Evolutionary conservation across 1,140 invertebrate species (phyloP).

Genomic region (Cardiocondyla obscurior): DNA sequence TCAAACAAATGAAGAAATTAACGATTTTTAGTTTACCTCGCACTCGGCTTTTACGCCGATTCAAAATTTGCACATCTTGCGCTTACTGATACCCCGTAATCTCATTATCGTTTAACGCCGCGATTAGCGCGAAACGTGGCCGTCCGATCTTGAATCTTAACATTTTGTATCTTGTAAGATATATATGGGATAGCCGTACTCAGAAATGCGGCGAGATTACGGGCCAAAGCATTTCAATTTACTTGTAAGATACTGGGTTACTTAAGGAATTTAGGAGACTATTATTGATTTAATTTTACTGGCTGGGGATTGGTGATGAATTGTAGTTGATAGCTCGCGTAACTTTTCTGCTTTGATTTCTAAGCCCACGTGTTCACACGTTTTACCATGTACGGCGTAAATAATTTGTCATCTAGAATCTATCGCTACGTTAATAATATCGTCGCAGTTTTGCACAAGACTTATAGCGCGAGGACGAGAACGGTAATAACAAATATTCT

Average conservation of each 20-base stretch:
- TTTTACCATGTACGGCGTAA: not conserved
- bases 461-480: not conserved
- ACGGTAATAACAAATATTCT: not conserved
- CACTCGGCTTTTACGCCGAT: not conserved
- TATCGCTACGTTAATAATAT: not conserved
- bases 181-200: not conserved
- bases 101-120: not conserved
- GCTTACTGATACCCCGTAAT: constrained; percentile 18
- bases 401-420: constrained; percentile 37
- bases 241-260: constrained; percentile 28
- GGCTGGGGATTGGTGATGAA: constrained; percentile 40
- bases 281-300: constrained; percentile 42
- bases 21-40: not conserved
- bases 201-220: constrained; percentile 1
- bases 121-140: not conserved
- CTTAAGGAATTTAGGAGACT: not conserved
- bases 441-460: not conserved
- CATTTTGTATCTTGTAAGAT: not conserved
- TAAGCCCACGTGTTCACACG: constrained; percentile 19
- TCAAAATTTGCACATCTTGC: not conserved
- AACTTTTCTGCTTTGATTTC: constrained; percentile 23
- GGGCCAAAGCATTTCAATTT: constrained; percentile 22
- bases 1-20: not conserved
- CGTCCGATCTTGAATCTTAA: constrained; percentile 2
- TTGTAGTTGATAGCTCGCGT: constrained; percentile 37